Evolutionary conservation across 2,888 invertebrate genomes (phyloP).

Genomic region (Pemphredon lugubris): DNA sequence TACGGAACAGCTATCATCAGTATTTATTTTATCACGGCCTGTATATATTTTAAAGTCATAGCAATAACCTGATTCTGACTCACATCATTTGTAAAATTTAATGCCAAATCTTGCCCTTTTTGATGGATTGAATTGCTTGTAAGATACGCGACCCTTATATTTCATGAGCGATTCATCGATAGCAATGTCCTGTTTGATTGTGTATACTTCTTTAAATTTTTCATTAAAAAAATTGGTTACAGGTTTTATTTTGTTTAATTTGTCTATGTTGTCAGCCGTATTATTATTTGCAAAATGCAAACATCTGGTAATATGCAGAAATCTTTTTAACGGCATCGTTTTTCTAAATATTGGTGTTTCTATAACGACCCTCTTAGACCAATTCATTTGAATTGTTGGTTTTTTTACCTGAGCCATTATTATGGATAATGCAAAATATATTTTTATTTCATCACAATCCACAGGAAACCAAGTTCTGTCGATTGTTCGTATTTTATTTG

Average conservation of each 20-base stretch:
- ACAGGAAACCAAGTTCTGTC: conserved; percentile 46
- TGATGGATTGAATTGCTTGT: conserved; percentile 52
- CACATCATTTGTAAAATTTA: conserved; percentile 67
- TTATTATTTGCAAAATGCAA: conserved; percentile 56
- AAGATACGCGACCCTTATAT: conserved; percentile 62
- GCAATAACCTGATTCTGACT: conserved; percentile 46
- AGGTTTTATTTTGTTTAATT: conserved; percentile 31
- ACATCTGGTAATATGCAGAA: conserved; percentile 44
- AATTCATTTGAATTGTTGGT: conserved; percentile 53
- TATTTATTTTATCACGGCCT: conserved; percentile 41
- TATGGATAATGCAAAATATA: conserved; percentile 58
- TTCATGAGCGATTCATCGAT: conserved; percentile 65
- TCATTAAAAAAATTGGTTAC: conserved; percentile 51
- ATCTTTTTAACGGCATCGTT: conserved; percentile 38
- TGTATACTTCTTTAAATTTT: conserved; percentile 52
- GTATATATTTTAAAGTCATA: conserved; percentile 56
- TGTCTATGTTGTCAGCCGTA: conserved; percentile 17
- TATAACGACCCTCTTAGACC: conserved; percentile 55
- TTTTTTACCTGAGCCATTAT: conserved; percentile 58
- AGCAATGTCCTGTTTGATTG: conserved; percentile 37
- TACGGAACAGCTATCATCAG: conserved; percentile 26
- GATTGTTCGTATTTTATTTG: conserved; percentile 36
- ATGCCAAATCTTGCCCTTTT: conserved; percentile 68
- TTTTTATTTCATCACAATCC: conserved; percentile 54
- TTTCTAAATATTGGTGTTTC: conserved; percentile 57